Evolutionary conservation across 1,140 invertebrate species (phyloP).

Genomic region (Drosophila arizonae): DNA sequence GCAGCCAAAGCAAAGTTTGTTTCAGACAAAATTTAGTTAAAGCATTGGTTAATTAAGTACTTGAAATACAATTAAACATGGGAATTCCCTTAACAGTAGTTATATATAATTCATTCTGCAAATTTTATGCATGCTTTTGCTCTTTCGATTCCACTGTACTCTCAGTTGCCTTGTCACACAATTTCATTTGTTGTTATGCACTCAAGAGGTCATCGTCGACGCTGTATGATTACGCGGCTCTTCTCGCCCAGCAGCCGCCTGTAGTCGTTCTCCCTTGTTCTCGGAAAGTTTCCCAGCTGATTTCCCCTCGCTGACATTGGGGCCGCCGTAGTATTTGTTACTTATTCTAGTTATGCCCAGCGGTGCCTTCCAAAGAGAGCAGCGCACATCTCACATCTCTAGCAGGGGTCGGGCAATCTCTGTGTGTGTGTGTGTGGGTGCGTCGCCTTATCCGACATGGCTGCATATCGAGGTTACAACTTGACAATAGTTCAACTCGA

Average conservation of each 20-base stretch:
- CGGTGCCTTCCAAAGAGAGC: constrained; percentile 50
- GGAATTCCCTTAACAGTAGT: neutral
- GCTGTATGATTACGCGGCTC: constrained; percentile 65
- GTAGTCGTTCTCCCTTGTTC: neutral
- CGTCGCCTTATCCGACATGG: constrained; percentile 70
- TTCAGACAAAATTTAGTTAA: no score
- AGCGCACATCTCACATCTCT: constrained; percentile 18
- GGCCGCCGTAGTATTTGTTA: constrained; percentile 55
- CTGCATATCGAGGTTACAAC: constrained; percentile 79
- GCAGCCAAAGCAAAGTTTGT: no score
- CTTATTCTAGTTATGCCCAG: constrained; percentile 66
- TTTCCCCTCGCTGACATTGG: constrained; percentile 10
- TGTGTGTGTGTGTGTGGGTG: constrained; percentile 15
- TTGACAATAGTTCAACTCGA: constrained; percentile 80
- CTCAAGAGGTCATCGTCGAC: constrained; percentile 61
- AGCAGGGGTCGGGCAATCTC: neutral
- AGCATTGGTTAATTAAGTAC: no score
- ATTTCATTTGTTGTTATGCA: constrained; percentile 80
- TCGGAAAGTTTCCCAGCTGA: neutral
- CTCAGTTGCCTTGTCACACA: constrained; percentile 43
- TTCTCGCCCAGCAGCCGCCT: neutral
- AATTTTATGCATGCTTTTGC: neutral
- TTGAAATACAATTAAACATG: no score
- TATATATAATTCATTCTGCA: no score
- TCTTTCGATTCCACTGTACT: neutral